Evolutionary conservation across 2,113 vertebrate genomes (phyloP), one percentile per base, ranked within the genome.

Genomic region (Elephantulus edwardii): DNA sequence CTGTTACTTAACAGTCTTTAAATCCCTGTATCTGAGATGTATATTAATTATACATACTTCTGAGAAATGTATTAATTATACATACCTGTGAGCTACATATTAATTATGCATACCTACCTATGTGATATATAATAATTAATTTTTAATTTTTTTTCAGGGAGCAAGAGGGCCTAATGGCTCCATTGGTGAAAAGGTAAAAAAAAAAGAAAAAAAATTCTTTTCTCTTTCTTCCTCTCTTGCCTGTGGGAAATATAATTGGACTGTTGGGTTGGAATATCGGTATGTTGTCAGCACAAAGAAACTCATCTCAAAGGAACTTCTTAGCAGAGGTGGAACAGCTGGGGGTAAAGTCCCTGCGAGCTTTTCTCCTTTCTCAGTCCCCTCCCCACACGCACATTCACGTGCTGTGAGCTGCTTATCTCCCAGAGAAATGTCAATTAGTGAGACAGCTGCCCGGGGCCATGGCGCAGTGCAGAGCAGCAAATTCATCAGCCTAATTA

Each of bases 151-250:
- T 96, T 97, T 93, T 91, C 97, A 99, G 99, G 99, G 99, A 90
- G 98, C 98, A 70, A 93, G 91, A 89, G 99, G 99, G 60, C 90
- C 95, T 38, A 95, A 89, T 35, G 99, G 99, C 58, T 89, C 94
- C 33, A 70, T 89, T n/a, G 99, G 99, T 96, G 94, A 96, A 90
- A 99, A 99, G 99, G 99, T 99, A 98, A 96, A 44, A 48, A 26
- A 28, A 20, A 24, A 30, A 77, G 2, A n/a, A 2, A 82, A 50
- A 35, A 22, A 2, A 52, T 2, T 4, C 64, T 46, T 54, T 16
- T 72, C 20, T 22, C 40, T 19, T 40, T 50, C 8, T 58, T 44
- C 33, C 4, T 70, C 17, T 3, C 35, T 26, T 89, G 48, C 75
- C 75, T 76, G 22, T 38, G 52, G 4, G 71, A 44, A 13, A 80